These are phyloP conservation scores for Cydia fagiglandana DNA, from an alignment of 1,140 invertebrate genomes.

Conservation along the genomic window DNA sequence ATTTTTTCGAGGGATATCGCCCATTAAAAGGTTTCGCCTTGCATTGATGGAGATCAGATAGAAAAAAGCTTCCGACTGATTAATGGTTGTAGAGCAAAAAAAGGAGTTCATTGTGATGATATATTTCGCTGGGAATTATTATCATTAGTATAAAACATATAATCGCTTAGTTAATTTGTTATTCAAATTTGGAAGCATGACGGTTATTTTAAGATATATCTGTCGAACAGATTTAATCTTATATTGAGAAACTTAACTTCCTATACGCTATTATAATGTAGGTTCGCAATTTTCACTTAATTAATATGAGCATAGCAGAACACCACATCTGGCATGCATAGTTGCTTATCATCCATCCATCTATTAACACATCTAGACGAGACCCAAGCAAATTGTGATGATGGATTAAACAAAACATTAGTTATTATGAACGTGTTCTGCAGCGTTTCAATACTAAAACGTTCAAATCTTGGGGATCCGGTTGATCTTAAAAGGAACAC, in stretches of 20 bases:
- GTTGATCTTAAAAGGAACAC: too few relatives aligned
- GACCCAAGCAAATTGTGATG: not conserved
- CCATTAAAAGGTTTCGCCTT: not conserved
- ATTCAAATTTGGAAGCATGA: not conserved
- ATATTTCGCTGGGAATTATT: not conserved
- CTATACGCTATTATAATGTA: too few relatives aligned
- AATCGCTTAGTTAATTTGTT: not conserved
- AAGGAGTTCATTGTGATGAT: not conserved
- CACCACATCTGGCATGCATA: not conserved
- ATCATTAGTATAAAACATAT: not conserved
- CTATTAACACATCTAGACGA: not conserved
- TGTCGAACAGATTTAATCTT: too few relatives aligned
- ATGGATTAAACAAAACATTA: not conserved
- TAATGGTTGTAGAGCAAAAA: conserved; percentile 5
- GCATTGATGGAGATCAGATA: conserved; percentile 1
- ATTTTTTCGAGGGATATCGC: conserved; percentile 12
- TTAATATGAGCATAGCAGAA: not conserved
- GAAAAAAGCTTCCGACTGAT: conserved; percentile 1
- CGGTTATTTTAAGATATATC: not conserved
- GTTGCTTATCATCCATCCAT: not conserved
- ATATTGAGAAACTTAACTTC: too few relatives aligned
- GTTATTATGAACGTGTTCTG: not conserved
- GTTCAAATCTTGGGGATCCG: too few relatives aligned
- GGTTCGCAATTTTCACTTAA: not conserved
- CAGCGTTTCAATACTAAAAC: too few relatives aligned